phyloP scores from a whole-genome alignment of 1,140 invertebrate species.

The Drosophila truncata region DNA sequence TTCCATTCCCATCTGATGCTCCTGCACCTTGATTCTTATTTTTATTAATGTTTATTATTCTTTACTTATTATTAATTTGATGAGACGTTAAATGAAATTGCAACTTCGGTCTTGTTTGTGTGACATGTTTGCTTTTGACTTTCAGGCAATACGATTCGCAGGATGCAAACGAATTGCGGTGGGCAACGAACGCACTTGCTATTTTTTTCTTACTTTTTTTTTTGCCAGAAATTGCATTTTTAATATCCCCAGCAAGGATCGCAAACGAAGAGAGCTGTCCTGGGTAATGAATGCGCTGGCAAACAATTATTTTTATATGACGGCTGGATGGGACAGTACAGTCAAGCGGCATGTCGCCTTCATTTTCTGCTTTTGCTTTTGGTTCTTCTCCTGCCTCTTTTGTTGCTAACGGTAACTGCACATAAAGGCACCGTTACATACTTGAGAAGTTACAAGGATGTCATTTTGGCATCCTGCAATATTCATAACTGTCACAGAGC shows the following conservation, averaged over 20 bases:
- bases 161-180: conserved; percentile 66
- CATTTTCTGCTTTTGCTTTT: conserved; percentile 4
- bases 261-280: conserved; percentile 43
- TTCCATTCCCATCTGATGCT: conserved; percentile 44
- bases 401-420: conserved; percentile 65
- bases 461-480: conserved; percentile 73
- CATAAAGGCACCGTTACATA: conserved; percentile 59
- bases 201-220: conserved; percentile 8
- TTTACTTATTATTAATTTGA: conserved; percentile 56
- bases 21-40: conserved; percentile 74
- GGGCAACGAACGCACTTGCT: conserved; percentile 40
- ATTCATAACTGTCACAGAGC: conserved; percentile 68
- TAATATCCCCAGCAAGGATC: conserved; percentile 62
- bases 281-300: conserved; percentile 76
- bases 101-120: conserved; percentile 38
- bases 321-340: conserved; percentile 23
- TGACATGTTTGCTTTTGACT: too few relatives aligned
- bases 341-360: conserved; percentile 8
- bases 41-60: conserved; percentile 83
- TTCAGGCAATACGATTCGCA: conserved; percentile 70
- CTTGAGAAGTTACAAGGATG: conserved; percentile 76
- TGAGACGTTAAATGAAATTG: conserved; percentile 62
- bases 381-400: neutral
- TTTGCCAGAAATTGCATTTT: conserved; percentile 75
- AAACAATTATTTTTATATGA: conserved; percentile 83